These are phyloP conservation scores for Plodia interpunctella DNA, from an alignment of 1,140 invertebrate genomes.

Conservation along the genomic window DNA sequence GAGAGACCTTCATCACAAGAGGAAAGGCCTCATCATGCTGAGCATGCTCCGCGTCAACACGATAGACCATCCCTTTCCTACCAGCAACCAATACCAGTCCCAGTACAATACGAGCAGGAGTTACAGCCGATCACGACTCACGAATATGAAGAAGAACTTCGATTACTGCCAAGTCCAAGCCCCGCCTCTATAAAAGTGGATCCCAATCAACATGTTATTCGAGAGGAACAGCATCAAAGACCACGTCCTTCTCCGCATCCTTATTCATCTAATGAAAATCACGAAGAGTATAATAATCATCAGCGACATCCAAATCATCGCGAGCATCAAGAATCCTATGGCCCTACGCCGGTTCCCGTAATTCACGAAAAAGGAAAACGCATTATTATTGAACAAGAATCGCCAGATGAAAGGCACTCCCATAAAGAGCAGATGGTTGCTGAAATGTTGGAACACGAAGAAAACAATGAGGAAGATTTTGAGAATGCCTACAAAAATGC, in stretches of 20 bases:
- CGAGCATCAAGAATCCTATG: slow-evolving; percentile 1
- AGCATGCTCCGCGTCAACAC: neutral
- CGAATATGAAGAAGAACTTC: slow-evolving; percentile 54
- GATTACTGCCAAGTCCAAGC: slow-evolving; percentile 33
- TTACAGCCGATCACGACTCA: slow-evolving; percentile 34
- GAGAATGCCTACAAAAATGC: slow-evolving; percentile 69
- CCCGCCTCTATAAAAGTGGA: slow-evolving; percentile 39
- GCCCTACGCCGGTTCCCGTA: slow-evolving; percentile 20
- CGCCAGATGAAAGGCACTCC: slow-evolving; percentile 41
- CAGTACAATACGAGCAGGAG: slow-evolving; percentile 21
- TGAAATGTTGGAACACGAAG: slow-evolving; percentile 49
- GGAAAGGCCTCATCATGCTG: neutral
- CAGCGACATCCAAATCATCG: neutral
- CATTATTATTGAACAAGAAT: slow-evolving; percentile 55
- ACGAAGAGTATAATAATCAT: neutral
- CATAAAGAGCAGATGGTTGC: slow-evolving; percentile 47
- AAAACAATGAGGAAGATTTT: slow-evolving; percentile 68
- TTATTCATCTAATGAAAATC: neutral
- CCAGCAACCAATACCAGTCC: slow-evolving; percentile 12
- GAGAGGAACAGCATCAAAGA: slow-evolving; percentile 6
- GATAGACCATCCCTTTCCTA: neutral
- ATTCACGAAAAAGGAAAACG: slow-evolving; percentile 51
- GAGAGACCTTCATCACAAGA: neutral
- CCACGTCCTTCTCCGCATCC: slow-evolving; percentile 6
- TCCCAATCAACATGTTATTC: slow-evolving; percentile 38